A percentile compares a stretch with the other conserved stretches of the same genome.
Conservation (phyloP, 2,797 vertebrate genomes). For the Sylvilagus floridanus region DNA sequence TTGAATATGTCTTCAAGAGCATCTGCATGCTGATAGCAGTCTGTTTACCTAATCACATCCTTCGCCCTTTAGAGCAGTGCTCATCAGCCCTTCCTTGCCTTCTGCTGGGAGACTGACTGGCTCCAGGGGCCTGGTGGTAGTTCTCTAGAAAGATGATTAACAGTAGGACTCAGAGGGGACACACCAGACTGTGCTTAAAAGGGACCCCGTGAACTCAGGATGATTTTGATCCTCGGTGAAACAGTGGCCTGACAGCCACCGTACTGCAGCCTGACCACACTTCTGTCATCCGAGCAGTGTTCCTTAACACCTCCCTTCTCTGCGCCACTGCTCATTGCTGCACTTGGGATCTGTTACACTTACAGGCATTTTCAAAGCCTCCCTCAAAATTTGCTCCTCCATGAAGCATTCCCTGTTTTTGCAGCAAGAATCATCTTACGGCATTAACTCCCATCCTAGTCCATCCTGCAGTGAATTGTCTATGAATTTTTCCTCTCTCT, state of each 20-base stretch:
- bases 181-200: background rate
- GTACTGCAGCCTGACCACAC: background rate
- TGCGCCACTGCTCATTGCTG: background rate
- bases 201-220: background rate
- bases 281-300: background rate
- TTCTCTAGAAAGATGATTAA: background rate
- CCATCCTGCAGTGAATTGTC: background rate
- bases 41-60: too few relatives aligned
- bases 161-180: background rate
- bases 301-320: conserved; percentile 7
- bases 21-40: background rate
- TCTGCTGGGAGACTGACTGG: background rate
- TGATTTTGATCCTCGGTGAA: conserved; percentile 33
- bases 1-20: conserved; percentile 25
- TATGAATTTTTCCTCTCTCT: conserved; percentile 29
- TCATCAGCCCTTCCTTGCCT: background rate
- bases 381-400: background rate
- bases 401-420: conserved; percentile 17
- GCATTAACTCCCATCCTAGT: background rate
- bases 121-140: background rate
- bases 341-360: background rate
- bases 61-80: too few relatives aligned
- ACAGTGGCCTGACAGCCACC: background rate
- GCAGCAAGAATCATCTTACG: conserved; percentile 34
- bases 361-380: background rate